These are phyloP conservation scores for Phodopus roborovskii DNA, from an alignment of 2,113 vertebrate species.

Conservation along the genomic window DNA sequence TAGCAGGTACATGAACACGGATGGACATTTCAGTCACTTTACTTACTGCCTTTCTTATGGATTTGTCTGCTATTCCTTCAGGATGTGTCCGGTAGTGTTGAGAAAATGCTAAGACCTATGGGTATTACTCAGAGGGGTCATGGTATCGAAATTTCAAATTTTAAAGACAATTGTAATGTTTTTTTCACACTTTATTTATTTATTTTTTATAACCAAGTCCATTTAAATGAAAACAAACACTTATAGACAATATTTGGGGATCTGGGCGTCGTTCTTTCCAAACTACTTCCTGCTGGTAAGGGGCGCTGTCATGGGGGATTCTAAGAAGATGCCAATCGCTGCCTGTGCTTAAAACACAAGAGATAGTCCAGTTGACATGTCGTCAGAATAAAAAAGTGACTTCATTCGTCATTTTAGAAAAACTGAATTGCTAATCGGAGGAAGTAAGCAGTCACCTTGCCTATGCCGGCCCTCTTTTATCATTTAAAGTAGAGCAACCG, in stretches of 20 bases:
- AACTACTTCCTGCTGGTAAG: too few species aligned
- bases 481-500: constrained; percentile 77
- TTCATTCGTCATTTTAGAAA: constrained; percentile 28
- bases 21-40: background rate
- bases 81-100: background rate
- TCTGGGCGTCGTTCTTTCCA: too few species aligned
- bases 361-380: background rate
- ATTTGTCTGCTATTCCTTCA: background rate
- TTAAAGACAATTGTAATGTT: background rate
- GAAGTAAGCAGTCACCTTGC: constrained; percentile 78
- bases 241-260: too few species aligned
- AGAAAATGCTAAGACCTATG: background rate
- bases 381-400: background rate
- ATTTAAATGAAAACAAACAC: too few species aligned
- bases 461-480: constrained; percentile 72
- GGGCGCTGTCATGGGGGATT: too few species aligned
- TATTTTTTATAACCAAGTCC: too few species aligned
- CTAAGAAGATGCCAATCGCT: too few species aligned
- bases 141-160: background rate
- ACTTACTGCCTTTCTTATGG: background rate
- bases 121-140: background rate
- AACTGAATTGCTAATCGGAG: constrained; percentile 25
- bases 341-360: background rate
- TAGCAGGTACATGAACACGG: background rate
- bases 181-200: too few species aligned